Evolutionary conservation across 2,113 vertebrate species (phyloP).

Genomic region (Phoxinus phoxinus): DNA sequence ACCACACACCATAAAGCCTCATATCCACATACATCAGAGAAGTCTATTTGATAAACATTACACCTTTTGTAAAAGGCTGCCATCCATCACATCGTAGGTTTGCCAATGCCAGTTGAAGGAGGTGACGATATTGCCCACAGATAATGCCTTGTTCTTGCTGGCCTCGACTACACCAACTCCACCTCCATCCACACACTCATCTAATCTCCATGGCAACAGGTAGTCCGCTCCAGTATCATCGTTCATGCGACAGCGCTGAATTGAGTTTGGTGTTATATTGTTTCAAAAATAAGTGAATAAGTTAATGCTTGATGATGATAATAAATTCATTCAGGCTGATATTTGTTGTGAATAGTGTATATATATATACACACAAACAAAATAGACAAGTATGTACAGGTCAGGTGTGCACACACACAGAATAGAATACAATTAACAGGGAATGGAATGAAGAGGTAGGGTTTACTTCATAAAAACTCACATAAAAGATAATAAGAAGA

Average conservation of each 20-base stretch:
- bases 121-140: constrained; percentile 82
- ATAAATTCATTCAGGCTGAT: background rate
- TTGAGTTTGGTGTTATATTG: constrained; percentile 35
- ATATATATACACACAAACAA: background rate
- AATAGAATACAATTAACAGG: no score
- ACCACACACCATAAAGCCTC: background rate
- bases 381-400: no score
- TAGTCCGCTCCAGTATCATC: constrained; percentile 87
- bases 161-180: constrained; percentile 88
- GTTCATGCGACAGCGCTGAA: constrained; percentile 93
- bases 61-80: constrained; percentile 86
- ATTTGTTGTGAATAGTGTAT: background rate
- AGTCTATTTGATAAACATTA: background rate
- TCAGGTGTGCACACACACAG: no score
- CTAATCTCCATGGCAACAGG: constrained; percentile 84
- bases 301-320: background rate
- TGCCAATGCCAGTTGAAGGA: constrained; percentile 94
- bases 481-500: no score
- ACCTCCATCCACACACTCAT: constrained; percentile 84
- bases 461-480: background rate
- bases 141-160: constrained; percentile 73
- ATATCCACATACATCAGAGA: background rate
- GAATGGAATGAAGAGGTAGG: no score
- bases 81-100: constrained; percentile 81
- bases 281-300: background rate